Percentiles rank a stretch among this genome's conserved stretches.
phyloP scores from a whole-genome alignment of 1,140 invertebrate species.

The Eupeodes corollae region DNA sequence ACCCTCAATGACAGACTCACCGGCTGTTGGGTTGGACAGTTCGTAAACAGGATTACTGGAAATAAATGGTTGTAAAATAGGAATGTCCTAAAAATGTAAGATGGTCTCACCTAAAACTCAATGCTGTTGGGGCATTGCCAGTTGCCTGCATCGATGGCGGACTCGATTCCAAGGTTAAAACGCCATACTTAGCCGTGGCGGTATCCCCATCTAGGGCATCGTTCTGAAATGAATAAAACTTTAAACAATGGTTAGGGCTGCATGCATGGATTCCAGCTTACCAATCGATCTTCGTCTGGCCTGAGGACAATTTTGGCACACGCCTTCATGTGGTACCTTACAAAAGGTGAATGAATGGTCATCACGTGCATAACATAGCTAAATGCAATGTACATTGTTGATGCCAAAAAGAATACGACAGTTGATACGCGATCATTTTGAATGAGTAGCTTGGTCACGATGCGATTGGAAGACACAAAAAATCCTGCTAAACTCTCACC shows the following conservation, averaged over 20 bases:
- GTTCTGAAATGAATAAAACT: slow-evolving; percentile 14
- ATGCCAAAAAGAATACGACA: slow-evolving; percentile 71
- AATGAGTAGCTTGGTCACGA: slow-evolving; percentile 66
- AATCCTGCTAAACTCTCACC: slow-evolving; percentile 87
- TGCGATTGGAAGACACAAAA: slow-evolving; percentile 70
- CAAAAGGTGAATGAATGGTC: slow-evolving; percentile 66
- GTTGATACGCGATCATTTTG: slow-evolving; percentile 66
- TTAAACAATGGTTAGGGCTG: too few relatives aligned
- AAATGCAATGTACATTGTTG: slow-evolving; percentile 57
- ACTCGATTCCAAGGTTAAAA: slow-evolving; percentile 34
- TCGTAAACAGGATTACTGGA: slow-evolving; percentile 75
- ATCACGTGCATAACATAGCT: slow-evolving; percentile 67
- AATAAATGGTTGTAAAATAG: slow-evolving; percentile 16
- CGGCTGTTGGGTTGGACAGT: slow-evolving; percentile 47
- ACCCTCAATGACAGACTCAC: slow-evolving; percentile 38
- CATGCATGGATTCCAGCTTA: slow-evolving; percentile 29
- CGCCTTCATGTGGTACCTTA: slow-evolving; percentile 69
- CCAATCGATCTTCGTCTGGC: slow-evolving; percentile 61
- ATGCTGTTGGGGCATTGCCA: slow-evolving; percentile 14
- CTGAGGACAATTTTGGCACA: slow-evolving; percentile 60
- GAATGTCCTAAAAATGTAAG: too few relatives aligned
- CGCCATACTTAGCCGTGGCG: slow-evolving; percentile 25
- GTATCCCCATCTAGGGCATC: slow-evolving; percentile 21
- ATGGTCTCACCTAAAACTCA: slow-evolving; percentile 20
- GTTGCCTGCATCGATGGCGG: slow-evolving; percentile 34